Evolutionary conservation across 2,888 invertebrate genomes (phyloP).

Genomic region (Calephelis perditalis): DNA sequence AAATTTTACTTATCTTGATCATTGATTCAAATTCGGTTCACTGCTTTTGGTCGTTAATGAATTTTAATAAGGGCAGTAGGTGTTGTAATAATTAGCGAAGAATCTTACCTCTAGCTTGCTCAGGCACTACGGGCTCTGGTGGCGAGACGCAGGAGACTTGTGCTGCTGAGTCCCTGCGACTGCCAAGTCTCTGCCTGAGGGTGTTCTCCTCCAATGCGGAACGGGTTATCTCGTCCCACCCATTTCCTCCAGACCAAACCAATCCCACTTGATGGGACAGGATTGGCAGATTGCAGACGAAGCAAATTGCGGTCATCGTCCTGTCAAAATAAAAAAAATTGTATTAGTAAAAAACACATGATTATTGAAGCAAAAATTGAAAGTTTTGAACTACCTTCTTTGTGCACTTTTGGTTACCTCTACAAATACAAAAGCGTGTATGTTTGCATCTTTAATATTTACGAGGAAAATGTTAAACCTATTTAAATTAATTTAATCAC

Average conservation of each 20-base stretch:
- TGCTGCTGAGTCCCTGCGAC: conserved; percentile 92
- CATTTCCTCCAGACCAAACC: conserved; percentile 96
- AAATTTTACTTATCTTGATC: too few relatives aligned
- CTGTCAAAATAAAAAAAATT: conserved; percentile 70
- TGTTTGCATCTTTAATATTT: too few relatives aligned
- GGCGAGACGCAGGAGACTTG: conserved; percentile 92
- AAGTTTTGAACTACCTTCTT: too few relatives aligned
- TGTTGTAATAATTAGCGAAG: too few relatives aligned
- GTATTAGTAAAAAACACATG: background rate
- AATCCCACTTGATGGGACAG: conserved; percentile 95
- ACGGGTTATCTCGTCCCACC: conserved; percentile 94
- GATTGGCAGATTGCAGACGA: conserved; percentile 97
- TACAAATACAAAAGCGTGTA: too few relatives aligned
- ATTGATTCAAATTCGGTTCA: too few relatives aligned
- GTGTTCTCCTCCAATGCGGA: conserved; percentile 92
- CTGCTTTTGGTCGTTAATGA: too few relatives aligned
- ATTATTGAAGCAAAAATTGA: too few relatives aligned
- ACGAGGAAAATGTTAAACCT: too few relatives aligned
- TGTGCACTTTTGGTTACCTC: too few relatives aligned
- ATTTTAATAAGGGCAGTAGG: too few relatives aligned
- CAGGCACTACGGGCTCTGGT: conserved; percentile 86
- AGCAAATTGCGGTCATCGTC: conserved; percentile 96
- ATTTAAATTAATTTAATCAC: too few relatives aligned
- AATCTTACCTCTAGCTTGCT: conserved; percentile 57
- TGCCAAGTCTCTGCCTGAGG: conserved; percentile 89